phyloP scores from a whole-genome alignment of 1,140 invertebrate species.

The Leptinotarsa undecemlineata region DNA sequence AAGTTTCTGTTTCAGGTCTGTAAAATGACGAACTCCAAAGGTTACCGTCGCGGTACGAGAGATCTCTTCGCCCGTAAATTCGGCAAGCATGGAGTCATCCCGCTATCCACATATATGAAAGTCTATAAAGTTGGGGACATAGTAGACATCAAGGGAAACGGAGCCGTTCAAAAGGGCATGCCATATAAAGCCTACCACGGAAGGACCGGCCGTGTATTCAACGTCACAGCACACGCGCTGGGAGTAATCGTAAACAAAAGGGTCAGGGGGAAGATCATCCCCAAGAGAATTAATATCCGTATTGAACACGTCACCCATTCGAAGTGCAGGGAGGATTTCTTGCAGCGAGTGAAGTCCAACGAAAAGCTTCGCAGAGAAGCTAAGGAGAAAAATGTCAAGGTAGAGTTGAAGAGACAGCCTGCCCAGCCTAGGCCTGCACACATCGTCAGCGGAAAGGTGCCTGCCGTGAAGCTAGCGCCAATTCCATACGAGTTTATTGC shows the following conservation, averaged over 20 bases:
- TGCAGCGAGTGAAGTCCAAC: constrained; percentile 90
- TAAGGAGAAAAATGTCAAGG: constrained; percentile 74
- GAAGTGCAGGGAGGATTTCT: constrained; percentile 95
- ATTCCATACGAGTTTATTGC: constrained; percentile 98
- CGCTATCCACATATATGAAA: constrained; percentile 94
- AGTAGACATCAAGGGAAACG: constrained; percentile 98
- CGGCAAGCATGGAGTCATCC: constrained; percentile 92
- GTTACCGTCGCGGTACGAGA: constrained; percentile 96
- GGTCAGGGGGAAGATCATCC: constrained; percentile 89
- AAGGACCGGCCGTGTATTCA: constrained; percentile 96
- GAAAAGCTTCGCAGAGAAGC: constrained; percentile 80
- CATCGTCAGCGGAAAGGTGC: constrained; percentile 81
- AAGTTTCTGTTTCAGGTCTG: constrained; percentile 20
- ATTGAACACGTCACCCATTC: constrained; percentile 98
- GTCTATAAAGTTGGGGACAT: constrained; percentile 98
- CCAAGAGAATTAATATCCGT: constrained; percentile 95
- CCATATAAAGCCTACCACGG: constrained; percentile 99
- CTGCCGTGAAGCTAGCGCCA: constrained; percentile 83
- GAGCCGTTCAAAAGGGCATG: constrained; percentile 99
- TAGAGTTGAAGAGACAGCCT: constrained; percentile 85
- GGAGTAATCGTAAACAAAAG: constrained; percentile 99
- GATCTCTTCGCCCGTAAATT: constrained; percentile 96
- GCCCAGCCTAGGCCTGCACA: constrained; percentile 81
- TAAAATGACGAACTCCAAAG: constrained; percentile 97
- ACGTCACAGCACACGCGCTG: constrained; percentile 95